Conservation (phyloP, 2,797 vertebrate species). For the Sebastes dallii region DNA sequence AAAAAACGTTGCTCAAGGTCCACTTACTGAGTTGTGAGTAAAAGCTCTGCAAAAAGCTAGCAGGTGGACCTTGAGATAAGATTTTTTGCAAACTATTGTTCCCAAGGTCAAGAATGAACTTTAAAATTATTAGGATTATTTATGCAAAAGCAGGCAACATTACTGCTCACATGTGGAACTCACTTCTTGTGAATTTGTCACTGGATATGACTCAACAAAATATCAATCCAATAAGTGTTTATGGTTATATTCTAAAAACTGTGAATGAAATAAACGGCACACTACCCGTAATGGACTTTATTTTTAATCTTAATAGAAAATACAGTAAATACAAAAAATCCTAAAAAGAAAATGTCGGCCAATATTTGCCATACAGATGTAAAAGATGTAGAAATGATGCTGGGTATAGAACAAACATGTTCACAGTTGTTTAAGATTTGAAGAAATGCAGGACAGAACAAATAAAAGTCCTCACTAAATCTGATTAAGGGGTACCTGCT, state of each 20-base stretch:
- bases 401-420: background rate
- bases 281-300: background rate
- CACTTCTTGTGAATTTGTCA: background rate
- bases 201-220: background rate
- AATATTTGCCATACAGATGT: background rate
- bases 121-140: background rate
- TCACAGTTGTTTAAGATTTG: background rate
- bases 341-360: background rate
- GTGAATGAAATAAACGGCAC: background rate
- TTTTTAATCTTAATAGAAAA: constrained; percentile 38
- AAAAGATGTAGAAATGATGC: constrained; percentile 14
- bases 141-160: background rate
- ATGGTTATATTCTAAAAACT: background rate
- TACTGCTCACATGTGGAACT: background rate
- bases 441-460: background rate
- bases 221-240: background rate
- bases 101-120: background rate
- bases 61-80: background rate
- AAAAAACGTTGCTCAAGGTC: background rate
- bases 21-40: background rate
- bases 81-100: background rate
- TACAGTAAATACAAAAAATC: constrained; percentile 20
- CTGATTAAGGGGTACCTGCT: background rate
- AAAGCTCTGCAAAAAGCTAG: background rate
- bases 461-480: background rate